Base-by-base conservation (phyloP, 2,888 invertebrate species). In the Dastarcus helophoroides region DNA sequence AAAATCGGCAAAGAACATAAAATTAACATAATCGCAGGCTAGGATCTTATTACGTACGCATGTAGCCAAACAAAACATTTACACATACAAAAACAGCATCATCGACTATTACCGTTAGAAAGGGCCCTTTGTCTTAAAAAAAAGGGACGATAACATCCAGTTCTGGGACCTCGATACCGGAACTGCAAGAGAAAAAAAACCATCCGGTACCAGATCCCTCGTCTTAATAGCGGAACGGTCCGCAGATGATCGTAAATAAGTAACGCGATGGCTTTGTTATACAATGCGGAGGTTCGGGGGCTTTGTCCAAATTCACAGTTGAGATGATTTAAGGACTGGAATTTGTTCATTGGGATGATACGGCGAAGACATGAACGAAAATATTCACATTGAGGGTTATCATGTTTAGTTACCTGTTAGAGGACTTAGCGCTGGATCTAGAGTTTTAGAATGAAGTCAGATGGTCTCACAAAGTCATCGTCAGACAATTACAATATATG, bases 171-270 rank as follows among this genome's bases (percentile, higher is more conserved):
- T 4, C 3, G 3, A 4, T 11, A 25, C 25, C 25, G 25, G 25
- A 25, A 25, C 25, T 4, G 10, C n/a, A 25, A 25, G 13, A 17
- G n/a, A 17, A 17, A 6, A n/a, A n/a, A 25, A 22, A 22, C 22
- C 3, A 11, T 22, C 22, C 22, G 11, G 10, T 4, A 13, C 10
- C 3, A 3, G 10, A 10, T 25, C 13, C 25, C 25, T n/a, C n/a
- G n/a, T n/a, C n/a, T n/a, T n/a, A n/a, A n/a, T n/a, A n/a, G n/a
- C n/a, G 10, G 25, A 25, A 25, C 25, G 25, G 25, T 10, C 25
- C 25, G 25, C 13, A 17, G 19, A 17, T 17, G 19, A 17, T 17
- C 19, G 19, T 17, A 17, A 17, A 17, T 17, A 17, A 17, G n/a
- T 17, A 17, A 6, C n/a, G 19, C 6, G n/a, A n/a, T n/a, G n/a